Conservation (phyloP, 2,797 vertebrate genomes). For the Mastacembelus armatus region DNA sequence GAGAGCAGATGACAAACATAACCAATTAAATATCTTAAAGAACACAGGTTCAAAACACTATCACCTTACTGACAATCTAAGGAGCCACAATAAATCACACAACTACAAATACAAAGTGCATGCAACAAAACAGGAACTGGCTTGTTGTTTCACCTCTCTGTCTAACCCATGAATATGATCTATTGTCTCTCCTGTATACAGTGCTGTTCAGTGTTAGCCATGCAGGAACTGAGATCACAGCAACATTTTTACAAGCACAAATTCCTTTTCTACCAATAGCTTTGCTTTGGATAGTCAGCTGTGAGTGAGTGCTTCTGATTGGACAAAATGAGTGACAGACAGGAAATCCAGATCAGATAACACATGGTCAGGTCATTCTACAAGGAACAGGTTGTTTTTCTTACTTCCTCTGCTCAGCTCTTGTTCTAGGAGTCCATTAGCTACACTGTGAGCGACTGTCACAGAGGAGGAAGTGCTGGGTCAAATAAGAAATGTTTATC, state of each 20-base stretch:
- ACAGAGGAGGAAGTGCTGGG: conserved; percentile 42
- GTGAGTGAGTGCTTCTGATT: conserved; percentile 18
- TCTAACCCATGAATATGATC: neutral
- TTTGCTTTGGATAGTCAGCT: conserved; percentile 45
- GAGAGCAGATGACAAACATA: neutral
- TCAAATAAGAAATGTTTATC: neutral
- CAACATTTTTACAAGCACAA: conserved; percentile 41
- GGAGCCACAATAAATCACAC: conserved; percentile 33
- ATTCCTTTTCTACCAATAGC: conserved; percentile 48
- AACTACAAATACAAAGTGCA: neutral
- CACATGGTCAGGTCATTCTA: conserved; percentile 13
- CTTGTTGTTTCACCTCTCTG: conserved; percentile 4
- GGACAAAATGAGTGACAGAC: conserved; percentile 7
- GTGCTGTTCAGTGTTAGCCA: conserved; percentile 36
- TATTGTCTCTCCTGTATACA: conserved; percentile 15
- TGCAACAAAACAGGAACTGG: conserved; percentile 12
- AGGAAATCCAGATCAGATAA: conserved; percentile 29
- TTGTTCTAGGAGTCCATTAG: neutral
- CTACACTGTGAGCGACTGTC: neutral
- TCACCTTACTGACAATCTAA: neutral
- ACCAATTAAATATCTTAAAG: conserved; percentile 5
- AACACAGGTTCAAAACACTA: neutral
- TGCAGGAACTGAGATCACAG: conserved; percentile 53
- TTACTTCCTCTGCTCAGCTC: conserved; percentile 28
- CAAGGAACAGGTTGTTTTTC: conserved; percentile 25